Percentiles rank a stretch among this genome's conserved stretches.
Conservation (phyloP, 53 echinoderm and acorn worm genomes). For the Stichopus horrens region DNA sequence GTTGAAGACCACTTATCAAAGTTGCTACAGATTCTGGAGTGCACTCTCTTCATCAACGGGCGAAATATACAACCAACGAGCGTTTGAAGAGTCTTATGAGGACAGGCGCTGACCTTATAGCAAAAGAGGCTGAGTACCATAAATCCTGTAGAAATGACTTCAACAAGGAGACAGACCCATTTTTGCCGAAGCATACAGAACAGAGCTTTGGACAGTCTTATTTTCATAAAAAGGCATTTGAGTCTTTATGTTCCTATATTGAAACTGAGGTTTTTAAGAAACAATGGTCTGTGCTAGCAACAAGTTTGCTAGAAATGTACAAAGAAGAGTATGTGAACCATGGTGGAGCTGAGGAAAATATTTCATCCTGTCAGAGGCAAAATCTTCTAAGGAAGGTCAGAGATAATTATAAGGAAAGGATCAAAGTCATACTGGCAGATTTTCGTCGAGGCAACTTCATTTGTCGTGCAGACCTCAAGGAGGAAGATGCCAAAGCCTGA, state of each 20-base stretch:
- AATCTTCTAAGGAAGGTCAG: conserved; percentile 51
- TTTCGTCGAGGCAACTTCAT: conserved; percentile 50
- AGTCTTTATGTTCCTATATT: conserved; percentile 16
- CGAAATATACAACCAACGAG: conserved; percentile 32
- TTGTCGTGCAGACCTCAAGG: conserved; percentile 41
- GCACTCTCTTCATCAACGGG: conserved; percentile 19
- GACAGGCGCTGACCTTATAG: conserved; percentile 57
- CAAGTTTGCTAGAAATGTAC: conserved; percentile 31
- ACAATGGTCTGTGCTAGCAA: conserved; percentile 33
- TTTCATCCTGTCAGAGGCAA: conserved; percentile 45
- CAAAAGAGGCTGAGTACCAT: conserved; percentile 71
- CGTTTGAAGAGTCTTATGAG: conserved; percentile 46
- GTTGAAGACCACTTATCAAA: conserved; percentile 40
- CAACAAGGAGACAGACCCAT: conserved; percentile 54
- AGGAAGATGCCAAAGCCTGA: conserved; percentile 47
- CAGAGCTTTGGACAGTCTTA: too few relatives aligned
- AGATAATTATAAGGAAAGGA: conserved; percentile 41
- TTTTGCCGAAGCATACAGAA: not conserved
- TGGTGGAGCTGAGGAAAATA: conserved; percentile 45
- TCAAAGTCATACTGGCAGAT: conserved; percentile 24
- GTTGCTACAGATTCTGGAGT: conserved; percentile 40
- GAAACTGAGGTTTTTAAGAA: conserved; percentile 30
- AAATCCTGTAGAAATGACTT: conserved; percentile 58
- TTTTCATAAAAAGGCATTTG: conserved; percentile 49
- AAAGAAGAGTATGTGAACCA: conserved; percentile 34